Percentiles rank a stretch among this genome's conserved stretches.
phyloP scores from a whole-genome alignment of 2,797 vertebrate species.

The Manis javanica region DNA sequence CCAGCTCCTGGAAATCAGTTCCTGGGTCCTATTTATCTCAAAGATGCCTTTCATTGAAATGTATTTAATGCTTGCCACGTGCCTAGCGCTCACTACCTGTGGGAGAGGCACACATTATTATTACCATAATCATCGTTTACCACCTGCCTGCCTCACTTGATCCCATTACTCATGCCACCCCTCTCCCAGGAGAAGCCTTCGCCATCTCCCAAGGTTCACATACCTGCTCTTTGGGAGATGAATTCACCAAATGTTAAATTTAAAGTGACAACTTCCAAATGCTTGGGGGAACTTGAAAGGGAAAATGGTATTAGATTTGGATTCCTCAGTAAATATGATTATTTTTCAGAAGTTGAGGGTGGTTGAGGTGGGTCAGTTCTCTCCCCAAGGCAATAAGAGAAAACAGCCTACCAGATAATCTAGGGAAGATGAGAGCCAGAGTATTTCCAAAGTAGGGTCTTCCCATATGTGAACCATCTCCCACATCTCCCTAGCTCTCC shows the following conservation, averaged over 20 bases:
- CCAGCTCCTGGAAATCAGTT: background rate
- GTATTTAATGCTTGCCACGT: background rate
- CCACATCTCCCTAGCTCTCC: constrained; percentile 63
- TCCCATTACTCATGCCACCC: constrained; percentile 59
- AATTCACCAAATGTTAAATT: constrained; percentile 58
- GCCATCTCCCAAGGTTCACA: background rate
- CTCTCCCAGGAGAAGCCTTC: background rate
- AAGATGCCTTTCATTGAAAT: constrained; percentile 23
- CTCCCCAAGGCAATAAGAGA: background rate
- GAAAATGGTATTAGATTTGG: background rate
- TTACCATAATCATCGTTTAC: constrained; percentile 63
- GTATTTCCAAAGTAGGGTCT: background rate
- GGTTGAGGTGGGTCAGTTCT: background rate
- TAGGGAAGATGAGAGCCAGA: background rate
- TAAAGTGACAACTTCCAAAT: constrained; percentile 68
- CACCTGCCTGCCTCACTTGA: constrained; percentile 68
- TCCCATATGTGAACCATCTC: constrained; percentile 64
- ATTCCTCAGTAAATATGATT: background rate
- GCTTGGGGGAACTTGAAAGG: background rate
- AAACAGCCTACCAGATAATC: background rate
- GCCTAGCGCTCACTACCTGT: constrained; percentile 40
- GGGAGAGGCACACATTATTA: constrained; percentile 52
- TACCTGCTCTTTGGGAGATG: background rate
- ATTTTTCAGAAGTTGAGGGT: background rate
- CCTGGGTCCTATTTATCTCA: background rate